Evolutionary conservation across 30 jellyfish, hydroid and myxozoan genomes (phyloP), one percentile per base, ranked within the genome.

Genomic region (Pelagia noctiluca): DNA sequence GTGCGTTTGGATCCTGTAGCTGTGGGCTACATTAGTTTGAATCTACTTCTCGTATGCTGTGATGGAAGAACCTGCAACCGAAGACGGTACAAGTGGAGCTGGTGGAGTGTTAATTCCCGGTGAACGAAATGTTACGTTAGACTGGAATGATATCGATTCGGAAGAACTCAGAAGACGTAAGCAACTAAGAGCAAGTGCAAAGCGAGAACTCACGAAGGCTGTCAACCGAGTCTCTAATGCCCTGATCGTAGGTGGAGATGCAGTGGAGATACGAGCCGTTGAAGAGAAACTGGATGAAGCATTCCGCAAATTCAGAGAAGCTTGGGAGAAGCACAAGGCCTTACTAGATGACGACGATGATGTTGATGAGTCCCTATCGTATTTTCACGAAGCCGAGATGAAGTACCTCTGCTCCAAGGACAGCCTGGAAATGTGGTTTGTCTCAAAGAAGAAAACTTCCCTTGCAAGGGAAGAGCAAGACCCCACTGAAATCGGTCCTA

Each of bases 171-270:
- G 68, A 52, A 52, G 68, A 52, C 26, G 12, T 25, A 52, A 52
- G 68, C 12, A 52, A 19, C 4, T 30, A 25, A 75, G 87, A 36
- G 63, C 37, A 3, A 30, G 29, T 75, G 87, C 87, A 50, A 72
- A 72, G 50, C 85, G 85, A 7, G 85, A 52, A 5, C 30, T 72
- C 22, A 72, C 85, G 22, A 28, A 21, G 28, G 85, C 85, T 23
- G 32, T 72, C 23, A 36, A 46, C 21, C 75, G 62, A 72, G 26
- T 72, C 2, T 36, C 85, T 3, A 74, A 72, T 72, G 85, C 75
- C 68, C 29, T 72, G n/a, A 8, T 36, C 7, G 75, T 32, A 3
- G 75, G 47, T 16, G 85, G 54, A 46, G 49, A 60, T 10, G 22
- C 25, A 16, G 85, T 1, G 30, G 85, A 36, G 23, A 46, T 52